A percentile compares a stretch with the other conserved stretches of the same genome.
phyloP scores from a whole-genome alignment of 2,113 vertebrate species.

The Varanus komodoensis region DNA sequence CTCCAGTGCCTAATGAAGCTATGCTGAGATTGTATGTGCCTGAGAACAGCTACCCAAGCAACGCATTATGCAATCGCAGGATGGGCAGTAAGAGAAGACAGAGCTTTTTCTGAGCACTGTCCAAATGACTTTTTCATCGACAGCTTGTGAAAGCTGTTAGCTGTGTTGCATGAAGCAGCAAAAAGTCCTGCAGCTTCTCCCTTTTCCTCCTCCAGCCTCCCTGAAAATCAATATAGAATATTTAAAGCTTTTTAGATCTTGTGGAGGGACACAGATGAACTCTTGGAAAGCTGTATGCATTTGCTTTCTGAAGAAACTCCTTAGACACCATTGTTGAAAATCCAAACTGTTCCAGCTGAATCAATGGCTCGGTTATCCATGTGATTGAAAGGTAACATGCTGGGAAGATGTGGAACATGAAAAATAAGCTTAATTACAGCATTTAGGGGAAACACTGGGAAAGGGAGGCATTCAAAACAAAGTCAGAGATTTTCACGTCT shows the following conservation, averaged over 20 bases:
- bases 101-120: conserved; percentile 21
- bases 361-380: neutral
- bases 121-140: conserved; percentile 54
- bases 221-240: conserved; percentile 45
- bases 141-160: conserved; percentile 40
- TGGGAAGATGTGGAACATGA: conserved; percentile 11
- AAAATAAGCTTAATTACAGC: conserved; percentile 55
- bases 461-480: conserved; percentile 40
- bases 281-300: conserved; percentile 24
- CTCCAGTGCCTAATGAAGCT: conserved; percentile 39
- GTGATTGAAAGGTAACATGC: conserved; percentile 41
- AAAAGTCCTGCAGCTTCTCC: conserved; percentile 34
- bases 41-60: conserved; percentile 39
- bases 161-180: neutral
- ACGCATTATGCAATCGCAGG: conserved; percentile 49
- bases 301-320: conserved; percentile 41
- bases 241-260: conserved; percentile 39
- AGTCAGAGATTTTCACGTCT: conserved; percentile 51
- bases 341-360: conserved; percentile 20
- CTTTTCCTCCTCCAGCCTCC: neutral
- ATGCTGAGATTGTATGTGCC: conserved; percentile 19
- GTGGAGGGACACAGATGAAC: conserved; percentile 35
- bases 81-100: conserved; percentile 23
- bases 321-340: conserved; percentile 49
- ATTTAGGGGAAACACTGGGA: conserved; percentile 44